Evolutionary conservation across 1,140 invertebrate species (phyloP).

Genomic region (Melitaea cinxia): DNA sequence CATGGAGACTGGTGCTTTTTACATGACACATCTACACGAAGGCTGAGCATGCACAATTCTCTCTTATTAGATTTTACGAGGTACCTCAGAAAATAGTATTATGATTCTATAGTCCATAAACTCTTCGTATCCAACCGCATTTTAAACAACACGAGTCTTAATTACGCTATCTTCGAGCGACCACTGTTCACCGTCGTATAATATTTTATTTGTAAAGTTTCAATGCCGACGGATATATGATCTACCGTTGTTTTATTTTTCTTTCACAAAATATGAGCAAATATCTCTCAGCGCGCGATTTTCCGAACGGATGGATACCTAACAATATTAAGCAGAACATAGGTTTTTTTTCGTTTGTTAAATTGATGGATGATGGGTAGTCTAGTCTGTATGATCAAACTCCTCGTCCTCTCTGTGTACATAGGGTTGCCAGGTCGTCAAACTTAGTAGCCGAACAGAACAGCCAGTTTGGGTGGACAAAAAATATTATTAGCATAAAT

Average conservation of each 20-base stretch:
- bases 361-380: not conserved
- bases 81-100: conserved; percentile 36
- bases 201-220: not conserved
- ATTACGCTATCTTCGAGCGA: not conserved
- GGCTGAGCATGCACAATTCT: conserved; percentile 36
- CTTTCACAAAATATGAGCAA: no score
- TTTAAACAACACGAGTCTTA: not conserved
- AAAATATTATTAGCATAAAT: no score
- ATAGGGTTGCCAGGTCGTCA: no score
- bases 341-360: not conserved
- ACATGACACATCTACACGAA: conserved; percentile 46
- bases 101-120: conserved; percentile 38
- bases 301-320: no score
- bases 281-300: no score
- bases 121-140: not conserved
- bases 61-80: conserved; percentile 47
- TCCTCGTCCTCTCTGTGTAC: no score
- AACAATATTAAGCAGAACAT: no score
- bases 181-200: not conserved
- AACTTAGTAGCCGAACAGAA: no score
- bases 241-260: no score
- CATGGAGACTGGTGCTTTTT: conserved; percentile 54
- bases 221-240: no score
- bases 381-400: no score
- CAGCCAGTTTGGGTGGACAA: no score